phyloP scores from a whole-genome alignment of 2,888 invertebrate genomes.

The Phyllotreta cruciferae region DNA sequence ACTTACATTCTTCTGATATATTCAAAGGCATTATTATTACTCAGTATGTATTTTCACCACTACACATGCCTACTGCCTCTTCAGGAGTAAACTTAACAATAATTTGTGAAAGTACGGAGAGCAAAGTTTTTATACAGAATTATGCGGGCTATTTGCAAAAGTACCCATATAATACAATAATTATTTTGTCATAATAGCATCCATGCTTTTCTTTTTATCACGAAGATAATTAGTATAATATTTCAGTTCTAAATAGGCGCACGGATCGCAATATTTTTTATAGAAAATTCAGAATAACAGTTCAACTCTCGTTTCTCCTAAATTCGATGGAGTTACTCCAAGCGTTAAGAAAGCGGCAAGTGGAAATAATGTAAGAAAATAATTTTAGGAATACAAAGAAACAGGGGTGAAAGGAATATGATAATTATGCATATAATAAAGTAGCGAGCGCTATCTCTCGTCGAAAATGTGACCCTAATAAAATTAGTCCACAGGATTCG shows the following conservation, averaged over 20 bases:
- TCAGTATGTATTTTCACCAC: constrained; percentile 8
- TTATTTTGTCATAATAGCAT: constrained; percentile 33
- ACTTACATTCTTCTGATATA: constrained; percentile 34
- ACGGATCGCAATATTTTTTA: too few species aligned
- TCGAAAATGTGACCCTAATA: constrained; percentile 6
- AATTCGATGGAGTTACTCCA: too few species aligned
- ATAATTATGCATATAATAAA: too few species aligned
- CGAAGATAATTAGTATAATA: constrained; percentile 18
- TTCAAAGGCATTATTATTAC: constrained; percentile 34
- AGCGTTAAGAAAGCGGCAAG: too few species aligned
- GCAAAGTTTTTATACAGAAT: constrained; percentile 37
- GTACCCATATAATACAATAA: constrained; percentile 39
- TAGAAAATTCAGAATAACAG: too few species aligned
- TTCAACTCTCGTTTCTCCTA: too few species aligned
- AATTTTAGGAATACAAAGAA: too few species aligned
- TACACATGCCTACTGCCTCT: constrained; percentile 30
- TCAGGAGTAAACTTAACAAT: constrained; percentile 27
- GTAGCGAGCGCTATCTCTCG: constrained; percentile 8
- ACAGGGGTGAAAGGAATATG: too few species aligned
- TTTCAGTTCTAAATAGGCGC: constrained; percentile 35
- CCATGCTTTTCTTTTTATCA: constrained; percentile 34
- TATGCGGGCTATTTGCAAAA: constrained; percentile 41
- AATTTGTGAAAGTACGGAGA: constrained; percentile 32
- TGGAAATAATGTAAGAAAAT: too few species aligned
- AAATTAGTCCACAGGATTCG: background rate